These are phyloP conservation scores for Anniella stebbinsi DNA, from an alignment of 2,797 vertebrate genomes.

Conservation along the genomic window DNA sequence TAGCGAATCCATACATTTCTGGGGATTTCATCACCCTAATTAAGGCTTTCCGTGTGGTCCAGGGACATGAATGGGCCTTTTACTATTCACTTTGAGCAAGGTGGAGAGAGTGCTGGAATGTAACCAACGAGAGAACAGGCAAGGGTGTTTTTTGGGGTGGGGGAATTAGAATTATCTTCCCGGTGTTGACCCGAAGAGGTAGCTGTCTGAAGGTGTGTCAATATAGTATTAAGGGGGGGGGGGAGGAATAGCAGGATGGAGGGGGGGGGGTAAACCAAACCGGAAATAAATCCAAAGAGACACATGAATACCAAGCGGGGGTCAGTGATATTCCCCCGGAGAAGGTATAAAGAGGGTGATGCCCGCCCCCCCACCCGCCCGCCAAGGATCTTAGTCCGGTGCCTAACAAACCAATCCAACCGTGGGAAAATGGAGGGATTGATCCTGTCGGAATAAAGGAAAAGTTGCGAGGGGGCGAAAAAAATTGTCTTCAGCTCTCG, in stretches of 20 bases:
- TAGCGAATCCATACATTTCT: constrained; percentile 85
- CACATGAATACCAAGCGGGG: background rate
- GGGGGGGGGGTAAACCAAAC: constrained; percentile 37
- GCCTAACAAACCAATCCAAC: constrained; percentile 48
- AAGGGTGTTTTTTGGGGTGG: background rate
- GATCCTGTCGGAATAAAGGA: background rate
- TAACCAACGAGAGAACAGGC: constrained; percentile 26
- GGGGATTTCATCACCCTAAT: constrained; percentile 88
- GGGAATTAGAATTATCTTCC: constrained; percentile 64
- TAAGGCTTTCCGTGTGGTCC: constrained; percentile 86
- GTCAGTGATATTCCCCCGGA: constrained; percentile 56
- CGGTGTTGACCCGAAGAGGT: constrained; percentile 75
- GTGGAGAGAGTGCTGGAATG: constrained; percentile 88
- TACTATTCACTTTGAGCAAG: constrained; percentile 80
- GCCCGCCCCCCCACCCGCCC: too few species aligned
- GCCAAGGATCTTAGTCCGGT: constrained; percentile 38
- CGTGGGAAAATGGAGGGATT: constrained; percentile 28
- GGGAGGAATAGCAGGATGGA: constrained; percentile 26
- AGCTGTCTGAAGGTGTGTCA: background rate
- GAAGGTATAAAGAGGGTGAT: constrained; percentile 56
- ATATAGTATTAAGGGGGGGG: constrained; percentile 68
- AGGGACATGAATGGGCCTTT: constrained; percentile 81
- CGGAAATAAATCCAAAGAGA: background rate
- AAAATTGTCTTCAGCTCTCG: too few species aligned
- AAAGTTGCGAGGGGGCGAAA: too few species aligned